phyloP scores from a whole-genome alignment of 2,113 vertebrate genomes.

The Sprattus sprattus region DNA sequence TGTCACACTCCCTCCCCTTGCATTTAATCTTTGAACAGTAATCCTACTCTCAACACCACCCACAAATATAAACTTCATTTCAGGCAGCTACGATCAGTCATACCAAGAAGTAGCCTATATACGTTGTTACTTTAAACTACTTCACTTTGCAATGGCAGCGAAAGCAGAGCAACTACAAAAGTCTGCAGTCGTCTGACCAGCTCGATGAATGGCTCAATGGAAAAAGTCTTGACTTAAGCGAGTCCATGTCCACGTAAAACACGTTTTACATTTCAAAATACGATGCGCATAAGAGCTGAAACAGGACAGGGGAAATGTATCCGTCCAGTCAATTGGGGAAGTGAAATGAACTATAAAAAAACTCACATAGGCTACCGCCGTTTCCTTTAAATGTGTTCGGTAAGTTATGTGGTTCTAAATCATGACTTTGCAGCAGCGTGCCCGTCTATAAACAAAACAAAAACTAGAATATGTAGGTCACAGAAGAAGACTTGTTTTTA shows the following conservation, averaged over 20 bases:
- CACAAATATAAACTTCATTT: slow-evolving; percentile 58
- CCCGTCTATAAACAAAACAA: background rate
- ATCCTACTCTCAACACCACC: slow-evolving; percentile 63
- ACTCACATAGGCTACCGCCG: background rate
- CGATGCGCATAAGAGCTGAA: background rate
- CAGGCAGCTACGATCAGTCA: slow-evolving; percentile 50
- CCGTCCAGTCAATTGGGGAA: background rate
- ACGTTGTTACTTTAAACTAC: background rate
- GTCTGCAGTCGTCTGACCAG: background rate
- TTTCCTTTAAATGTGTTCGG: background rate
- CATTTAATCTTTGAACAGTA: slow-evolving; percentile 66
- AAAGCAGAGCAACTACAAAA: background rate
- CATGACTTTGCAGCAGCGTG: background rate
- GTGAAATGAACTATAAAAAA: background rate
- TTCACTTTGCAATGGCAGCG: background rate
- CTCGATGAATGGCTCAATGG: background rate
- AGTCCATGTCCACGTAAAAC: background rate
- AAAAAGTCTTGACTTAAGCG: background rate
- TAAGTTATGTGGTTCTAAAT: background rate
- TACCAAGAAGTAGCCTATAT: slow-evolving; percentile 35
- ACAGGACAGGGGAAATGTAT: background rate
- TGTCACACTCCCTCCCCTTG: slow-evolving; percentile 43
- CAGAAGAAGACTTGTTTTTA: too few species aligned
- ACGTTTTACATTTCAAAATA: background rate
- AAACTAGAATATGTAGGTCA: background rate